A percentile compares a stretch with the other conserved stretches of the same genome.
Evolutionary conservation across 2,113 vertebrate species (phyloP).

Genomic region (Chamaetylas fuelleborni): DNA sequence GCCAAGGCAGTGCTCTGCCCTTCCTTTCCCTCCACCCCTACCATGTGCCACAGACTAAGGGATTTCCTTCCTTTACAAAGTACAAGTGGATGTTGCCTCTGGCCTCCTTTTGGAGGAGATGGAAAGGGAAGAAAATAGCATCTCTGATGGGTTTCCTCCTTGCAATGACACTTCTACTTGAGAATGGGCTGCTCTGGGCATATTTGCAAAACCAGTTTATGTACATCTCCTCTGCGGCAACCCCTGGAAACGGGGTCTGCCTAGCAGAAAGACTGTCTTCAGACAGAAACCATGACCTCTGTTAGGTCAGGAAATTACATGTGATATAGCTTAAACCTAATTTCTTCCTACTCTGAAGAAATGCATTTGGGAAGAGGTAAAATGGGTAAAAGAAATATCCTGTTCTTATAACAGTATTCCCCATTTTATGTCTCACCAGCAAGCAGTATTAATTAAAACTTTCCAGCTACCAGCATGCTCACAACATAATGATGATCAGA

Average conservation of each 20-base stretch:
- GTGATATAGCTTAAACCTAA: neutral
- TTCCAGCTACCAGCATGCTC: neutral
- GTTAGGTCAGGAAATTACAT: neutral
- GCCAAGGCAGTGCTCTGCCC: neutral
- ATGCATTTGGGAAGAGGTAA: neutral
- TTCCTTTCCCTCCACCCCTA: neutral
- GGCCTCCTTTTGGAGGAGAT: neutral
- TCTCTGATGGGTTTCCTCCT: neutral
- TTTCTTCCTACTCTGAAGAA: neutral
- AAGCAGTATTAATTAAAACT: slow-evolving; percentile 29
- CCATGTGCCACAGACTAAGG: neutral
- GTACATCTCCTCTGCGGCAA: neutral
- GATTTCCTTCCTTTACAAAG: neutral
- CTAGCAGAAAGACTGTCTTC: neutral
- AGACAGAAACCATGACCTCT: neutral
- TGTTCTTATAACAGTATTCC: neutral
- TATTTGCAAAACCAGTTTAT: neutral
- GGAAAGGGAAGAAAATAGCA: neutral
- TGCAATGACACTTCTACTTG: neutral
- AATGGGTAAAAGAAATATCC: neutral
- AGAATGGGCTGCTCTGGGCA: neutral
- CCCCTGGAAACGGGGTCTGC: neutral
- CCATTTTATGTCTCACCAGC: neutral
- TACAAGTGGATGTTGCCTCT: neutral
- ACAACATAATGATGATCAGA: neutral